phyloP scores from a whole-genome alignment of 2,888 invertebrate genomes.

The Brachypalpus laphriformis region DNA sequence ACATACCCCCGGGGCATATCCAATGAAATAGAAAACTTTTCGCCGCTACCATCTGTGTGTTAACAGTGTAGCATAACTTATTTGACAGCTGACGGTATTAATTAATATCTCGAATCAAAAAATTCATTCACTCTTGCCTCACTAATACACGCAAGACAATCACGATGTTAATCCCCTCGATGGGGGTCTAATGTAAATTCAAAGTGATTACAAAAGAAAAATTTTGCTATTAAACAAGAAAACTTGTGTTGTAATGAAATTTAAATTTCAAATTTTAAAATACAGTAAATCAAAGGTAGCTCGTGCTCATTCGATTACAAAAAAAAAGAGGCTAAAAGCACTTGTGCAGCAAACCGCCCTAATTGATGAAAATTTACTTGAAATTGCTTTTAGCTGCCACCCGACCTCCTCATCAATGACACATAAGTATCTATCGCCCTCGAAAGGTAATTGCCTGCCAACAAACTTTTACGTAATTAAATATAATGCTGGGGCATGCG shows the following conservation, averaged over 20 bases:
- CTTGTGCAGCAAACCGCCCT: constrained; percentile 6
- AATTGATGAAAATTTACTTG: constrained; percentile 19
- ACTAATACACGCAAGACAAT: background rate
- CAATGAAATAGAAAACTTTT: background rate
- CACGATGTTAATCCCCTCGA: background rate
- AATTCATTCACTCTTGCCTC: background rate
- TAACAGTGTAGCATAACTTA: background rate
- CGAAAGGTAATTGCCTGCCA: constrained; percentile 3
- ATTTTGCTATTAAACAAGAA: background rate
- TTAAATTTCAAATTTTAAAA: background rate
- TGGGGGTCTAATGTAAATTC: constrained; percentile 3
- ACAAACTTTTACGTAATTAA: background rate
- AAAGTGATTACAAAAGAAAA: background rate
- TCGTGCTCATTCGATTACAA: background rate
- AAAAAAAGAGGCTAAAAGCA: background rate
- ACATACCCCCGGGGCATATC: background rate
- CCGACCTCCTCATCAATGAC: background rate
- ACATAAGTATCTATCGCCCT: background rate
- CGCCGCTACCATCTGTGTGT: background rate
- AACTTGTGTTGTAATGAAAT: constrained; percentile 1
- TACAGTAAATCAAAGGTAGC: too few species aligned
- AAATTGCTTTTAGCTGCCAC: background rate
- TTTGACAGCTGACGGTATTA: constrained; percentile 16
- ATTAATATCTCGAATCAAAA: background rate
- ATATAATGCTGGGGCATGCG: background rate